Percentiles rank a stretch among this genome's conserved stretches.
Conservation (phyloP, 2,797 vertebrate species). For the Emys orbicularis region DNA sequence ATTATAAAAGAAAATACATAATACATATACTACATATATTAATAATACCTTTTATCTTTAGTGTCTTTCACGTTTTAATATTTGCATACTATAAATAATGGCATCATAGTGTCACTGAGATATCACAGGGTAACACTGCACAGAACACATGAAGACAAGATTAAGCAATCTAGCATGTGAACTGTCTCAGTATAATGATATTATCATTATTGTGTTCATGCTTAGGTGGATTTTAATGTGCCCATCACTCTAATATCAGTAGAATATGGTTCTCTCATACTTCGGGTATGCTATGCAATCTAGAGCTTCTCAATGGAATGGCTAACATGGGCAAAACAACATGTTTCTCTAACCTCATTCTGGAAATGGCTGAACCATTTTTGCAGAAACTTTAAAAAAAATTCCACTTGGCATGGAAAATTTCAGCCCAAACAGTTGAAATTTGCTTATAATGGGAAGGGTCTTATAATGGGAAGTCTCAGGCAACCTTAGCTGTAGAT, state of each 20-base stretch:
- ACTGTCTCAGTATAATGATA: not conserved
- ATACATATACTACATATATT: not conserved
- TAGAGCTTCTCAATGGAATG: not conserved
- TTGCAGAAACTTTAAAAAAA: not conserved
- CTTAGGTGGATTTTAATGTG: not conserved
- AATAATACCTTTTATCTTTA: not conserved
- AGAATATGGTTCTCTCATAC: not conserved
- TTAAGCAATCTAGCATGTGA: not conserved
- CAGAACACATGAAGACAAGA: not conserved
- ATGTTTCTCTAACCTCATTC: not conserved
- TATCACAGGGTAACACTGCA: not conserved
- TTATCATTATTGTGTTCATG: not conserved
- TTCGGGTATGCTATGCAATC: not conserved
- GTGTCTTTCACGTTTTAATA: not conserved
- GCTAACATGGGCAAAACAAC: not conserved
- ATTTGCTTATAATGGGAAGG: not conserved
- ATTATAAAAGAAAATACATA: not conserved
- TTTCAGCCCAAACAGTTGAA: not conserved
- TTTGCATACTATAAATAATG: not conserved
- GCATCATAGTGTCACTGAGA: not conserved
- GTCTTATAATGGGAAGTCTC: not conserved
- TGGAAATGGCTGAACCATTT: not conserved
- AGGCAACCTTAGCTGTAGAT: conserved; percentile 1
- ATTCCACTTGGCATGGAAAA: not conserved
- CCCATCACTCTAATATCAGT: not conserved